Evolutionary conservation across 2,888 invertebrate species (phyloP).

Genomic region (Melanostoma scalare): DNA sequence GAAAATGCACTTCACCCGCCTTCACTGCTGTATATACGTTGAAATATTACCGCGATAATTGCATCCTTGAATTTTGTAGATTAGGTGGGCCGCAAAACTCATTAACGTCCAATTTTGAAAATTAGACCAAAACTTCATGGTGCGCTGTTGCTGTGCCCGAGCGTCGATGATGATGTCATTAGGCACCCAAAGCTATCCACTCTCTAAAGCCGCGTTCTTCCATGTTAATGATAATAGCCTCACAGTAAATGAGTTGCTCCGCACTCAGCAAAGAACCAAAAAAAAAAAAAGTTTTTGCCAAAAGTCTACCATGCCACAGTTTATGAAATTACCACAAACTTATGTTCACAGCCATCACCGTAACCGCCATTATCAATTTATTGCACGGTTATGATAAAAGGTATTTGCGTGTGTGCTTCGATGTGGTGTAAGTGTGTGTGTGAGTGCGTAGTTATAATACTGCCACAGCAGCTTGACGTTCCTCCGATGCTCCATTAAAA

Average conservation of each 20-base stretch:
- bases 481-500: conserved; percentile 73
- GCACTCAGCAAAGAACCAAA: neutral
- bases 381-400: conserved; percentile 32
- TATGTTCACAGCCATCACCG: conserved; percentile 60
- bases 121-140: conserved; percentile 50
- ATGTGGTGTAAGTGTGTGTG: neutral
- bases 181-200: conserved; percentile 11
- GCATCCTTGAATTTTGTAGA: conserved; percentile 62
- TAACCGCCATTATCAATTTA: conserved; percentile 62
- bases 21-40: conserved; percentile 2
- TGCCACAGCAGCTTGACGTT: conserved; percentile 58
- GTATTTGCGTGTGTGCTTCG: neutral
- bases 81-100: conserved; percentile 67
- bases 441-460: conserved; percentile 56
- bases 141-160: neutral
- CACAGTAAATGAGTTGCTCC: conserved; percentile 50
- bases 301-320: conserved; percentile 25
- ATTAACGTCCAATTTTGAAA: conserved; percentile 70
- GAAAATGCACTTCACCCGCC: conserved; percentile 52
- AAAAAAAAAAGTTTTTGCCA: conserved; percentile 40
- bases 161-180: neutral
- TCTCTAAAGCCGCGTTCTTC: conserved; percentile 9
- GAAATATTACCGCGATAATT: conserved; percentile 40
- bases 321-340: conserved; percentile 54
- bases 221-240: conserved; percentile 58